Base-by-base conservation (phyloP, 2,888 invertebrate species). In the Pachydiplax longipennis region DNA sequence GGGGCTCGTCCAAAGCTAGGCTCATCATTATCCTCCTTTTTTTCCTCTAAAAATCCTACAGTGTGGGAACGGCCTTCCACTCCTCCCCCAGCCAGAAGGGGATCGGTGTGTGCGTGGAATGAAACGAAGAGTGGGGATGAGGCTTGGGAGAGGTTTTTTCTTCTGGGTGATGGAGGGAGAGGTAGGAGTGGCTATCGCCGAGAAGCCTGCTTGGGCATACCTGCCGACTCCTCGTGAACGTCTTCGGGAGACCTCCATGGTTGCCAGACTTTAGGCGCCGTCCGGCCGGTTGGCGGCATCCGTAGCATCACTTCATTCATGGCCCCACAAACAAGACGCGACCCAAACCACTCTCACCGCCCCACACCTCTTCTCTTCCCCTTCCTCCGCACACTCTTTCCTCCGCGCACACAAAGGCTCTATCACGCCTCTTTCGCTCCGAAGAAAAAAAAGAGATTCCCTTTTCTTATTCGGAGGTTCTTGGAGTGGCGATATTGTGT, bases 231-330 rank as follows among this genome's bases (percentile, higher is more conserved):
- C 73, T 73, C 73, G 31, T 31, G 73, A 73, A 31, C 73, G 73
- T 73, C 73, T 73, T 73, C 73, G 25, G 73, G 73, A 73, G 73
- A 73, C 73, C 73, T 73, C 73, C 73, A 73, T 25, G 73, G 73
- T 73, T 73, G 73, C 73, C 73, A 73, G 73, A 73, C 73, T 73
- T 73, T 73, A 73, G 73, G 73, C 73, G 73, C 73, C 73, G 73
- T 73, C 73, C 73, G 73, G 73, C 73, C 73, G 73, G 73, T 73
- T 73, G 73, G 73, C 73, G 73, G 73, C 73, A 73, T 73, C 15
- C 73, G 73, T 25, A 73, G 73, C 73, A 73, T 73, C 73, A 73
- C 73, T 73, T 73, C 73, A 73, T 73, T 73, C 73, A 73, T 73
- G 73, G 73, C 73, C 73, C 73, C 65, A 65, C 65, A 65, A 65